Evolutionary conservation across 2,888 invertebrate species (phyloP), one percentile per base, ranked within the genome.

Genomic region (Stenichneumon culpator): DNA sequence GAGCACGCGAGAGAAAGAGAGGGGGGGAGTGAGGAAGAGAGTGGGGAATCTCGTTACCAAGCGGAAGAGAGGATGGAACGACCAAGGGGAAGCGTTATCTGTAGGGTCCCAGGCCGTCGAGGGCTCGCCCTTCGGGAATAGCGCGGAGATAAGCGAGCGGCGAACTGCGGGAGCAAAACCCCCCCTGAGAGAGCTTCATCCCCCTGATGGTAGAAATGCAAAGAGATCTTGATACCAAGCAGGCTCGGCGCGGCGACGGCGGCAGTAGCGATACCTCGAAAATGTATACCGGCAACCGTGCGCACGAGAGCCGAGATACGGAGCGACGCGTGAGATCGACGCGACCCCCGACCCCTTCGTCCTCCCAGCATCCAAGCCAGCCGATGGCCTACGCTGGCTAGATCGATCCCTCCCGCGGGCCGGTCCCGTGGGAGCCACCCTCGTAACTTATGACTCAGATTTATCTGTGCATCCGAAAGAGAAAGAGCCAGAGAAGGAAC

Each of bases 61-160:
- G 32, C 60, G 60, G 60, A 63, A 63, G 60, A 32, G 60, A 63
- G 60, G 60, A 63, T 32, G 28, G n/a, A 63, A 63, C 57, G 67
- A 86, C 87, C 84, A 86, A 88, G 87, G 88, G 89, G 87, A 86
- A 89, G 88, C 91, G 93, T 93, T 93, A 93, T 93, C 93, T 93
- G 89, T 88, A 89, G 89, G 88, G 92, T 93, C 91, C 91, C 93
- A 93, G 93, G 92, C 93, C 92, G 92, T 92, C 93, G 90, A 60
- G 91, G 89, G 90, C 90, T 92, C 92, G 91, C 93, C 93, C 93
- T 93, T 93, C 90, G 93, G 93, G 93, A 93, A 93, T 93, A 93
- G 89, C 91, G 91, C 87, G 83, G 90, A 93, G 93, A 93, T 93
- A 93, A 93, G 93, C 88, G 80, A 57, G 50, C 88, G 79, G 75